Percentiles rank a stretch among this genome's conserved stretches.
Evolutionary conservation across 2,888 invertebrate genomes (phyloP).

Genomic region (Zelleria hepariella): DNA sequence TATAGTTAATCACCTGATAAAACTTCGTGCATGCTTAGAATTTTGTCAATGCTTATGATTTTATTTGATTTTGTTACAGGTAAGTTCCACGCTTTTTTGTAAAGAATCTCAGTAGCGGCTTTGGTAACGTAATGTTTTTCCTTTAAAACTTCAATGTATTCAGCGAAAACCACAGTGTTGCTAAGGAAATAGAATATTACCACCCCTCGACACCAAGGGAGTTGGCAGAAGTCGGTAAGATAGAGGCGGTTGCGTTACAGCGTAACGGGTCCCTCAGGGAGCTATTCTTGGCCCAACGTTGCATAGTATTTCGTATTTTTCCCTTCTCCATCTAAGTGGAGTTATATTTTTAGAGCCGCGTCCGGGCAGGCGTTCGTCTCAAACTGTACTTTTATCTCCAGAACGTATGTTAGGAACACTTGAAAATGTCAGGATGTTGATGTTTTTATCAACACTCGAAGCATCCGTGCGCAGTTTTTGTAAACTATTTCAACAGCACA

Average conservation of each 20-base stretch:
- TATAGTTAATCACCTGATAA: background rate
- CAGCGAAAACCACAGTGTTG: background rate
- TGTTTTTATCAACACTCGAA: slow-evolving; percentile 1
- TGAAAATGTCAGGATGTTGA: slow-evolving; percentile 5
- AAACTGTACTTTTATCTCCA: background rate
- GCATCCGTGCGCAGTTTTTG: background rate
- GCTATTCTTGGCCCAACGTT: slow-evolving; percentile 57
- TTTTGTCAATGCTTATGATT: background rate
- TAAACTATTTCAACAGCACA: background rate
- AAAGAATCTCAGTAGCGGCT: background rate
- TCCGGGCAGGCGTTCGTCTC: background rate
- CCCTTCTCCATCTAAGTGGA: slow-evolving; percentile 42
- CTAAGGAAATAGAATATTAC: slow-evolving; percentile 1
- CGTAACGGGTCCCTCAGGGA: slow-evolving; percentile 63
- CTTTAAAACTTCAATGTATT: background rate
- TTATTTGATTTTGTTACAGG: slow-evolving; percentile 19
- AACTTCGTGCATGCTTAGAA: background rate
- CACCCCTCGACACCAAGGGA: slow-evolving; percentile 22
- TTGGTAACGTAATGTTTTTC: background rate
- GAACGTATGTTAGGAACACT: slow-evolving; percentile 1
- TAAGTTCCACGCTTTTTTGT: slow-evolving; percentile 13
- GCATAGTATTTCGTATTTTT: slow-evolving; percentile 42
- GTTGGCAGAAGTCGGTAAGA: slow-evolving; percentile 26
- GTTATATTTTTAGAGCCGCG: slow-evolving; percentile 43
- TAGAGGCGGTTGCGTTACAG: slow-evolving; percentile 37